phyloP scores from a whole-genome alignment of 1,140 invertebrate species.

The Luehdorfia chinensis region DNA sequence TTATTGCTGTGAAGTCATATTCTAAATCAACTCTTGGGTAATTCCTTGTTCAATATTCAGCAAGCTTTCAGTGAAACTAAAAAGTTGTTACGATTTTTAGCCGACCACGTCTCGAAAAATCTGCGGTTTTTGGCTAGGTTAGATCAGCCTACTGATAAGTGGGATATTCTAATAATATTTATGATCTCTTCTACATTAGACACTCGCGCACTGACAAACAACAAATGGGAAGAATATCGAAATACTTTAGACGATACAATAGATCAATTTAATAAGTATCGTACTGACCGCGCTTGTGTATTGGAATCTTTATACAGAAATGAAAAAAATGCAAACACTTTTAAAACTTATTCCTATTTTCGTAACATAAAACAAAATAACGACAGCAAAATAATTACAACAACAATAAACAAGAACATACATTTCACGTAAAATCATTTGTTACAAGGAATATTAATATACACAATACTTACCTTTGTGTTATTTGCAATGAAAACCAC shows the following conservation, averaged over 20 bases:
- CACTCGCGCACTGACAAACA: constrained; percentile 18
- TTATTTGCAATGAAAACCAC: constrained; percentile 24
- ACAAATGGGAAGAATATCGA: constrained; percentile 35
- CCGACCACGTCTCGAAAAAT: constrained; percentile 36
- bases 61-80: constrained; percentile 22
- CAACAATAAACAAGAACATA: not conserved
- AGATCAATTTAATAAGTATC: constrained; percentile 27
- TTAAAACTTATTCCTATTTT: not conserved
- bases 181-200: constrained; percentile 36
- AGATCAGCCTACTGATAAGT: constrained; percentile 33
- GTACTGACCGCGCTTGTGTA: constrained; percentile 25
- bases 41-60: constrained; percentile 28
- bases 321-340: not conserved
- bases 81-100: constrained; percentile 29
- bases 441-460: constrained; percentile 13
- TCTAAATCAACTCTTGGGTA: too few relatives aligned
- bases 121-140: constrained; percentile 30
- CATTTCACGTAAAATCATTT: too few relatives aligned
- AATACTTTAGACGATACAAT: constrained; percentile 18
- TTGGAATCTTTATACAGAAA: constrained; percentile 5
- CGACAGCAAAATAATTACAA: too few relatives aligned
- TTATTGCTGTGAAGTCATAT: too few relatives aligned
- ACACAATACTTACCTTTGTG: constrained; percentile 19
- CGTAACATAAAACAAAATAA: not conserved
- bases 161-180: constrained; percentile 34